These are phyloP conservation scores for Tauraco erythrolophus DNA, from an alignment of 2,113 vertebrate species.

Conservation along the genomic window DNA sequence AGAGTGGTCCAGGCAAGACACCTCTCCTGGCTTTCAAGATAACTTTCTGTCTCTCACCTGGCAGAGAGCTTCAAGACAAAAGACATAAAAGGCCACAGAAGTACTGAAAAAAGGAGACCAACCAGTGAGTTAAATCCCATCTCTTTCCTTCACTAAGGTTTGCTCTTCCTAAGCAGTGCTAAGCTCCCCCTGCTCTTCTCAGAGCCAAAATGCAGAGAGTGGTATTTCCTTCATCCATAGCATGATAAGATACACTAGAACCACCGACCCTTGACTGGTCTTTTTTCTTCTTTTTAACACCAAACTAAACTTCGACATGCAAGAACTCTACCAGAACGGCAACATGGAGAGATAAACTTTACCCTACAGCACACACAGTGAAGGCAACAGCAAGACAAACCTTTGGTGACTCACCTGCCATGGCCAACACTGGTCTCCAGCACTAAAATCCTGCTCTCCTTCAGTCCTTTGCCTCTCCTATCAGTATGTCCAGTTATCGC, in stretches of 20 bases:
- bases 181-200: neutral
- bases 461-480: neutral
- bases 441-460: neutral
- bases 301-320: neutral
- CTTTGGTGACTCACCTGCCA: neutral
- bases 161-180: neutral
- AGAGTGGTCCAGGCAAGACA: neutral
- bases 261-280: neutral
- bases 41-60: neutral
- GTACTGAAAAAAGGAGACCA: neutral
- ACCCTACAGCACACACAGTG: rapidly evolving
- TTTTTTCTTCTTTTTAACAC: neutral
- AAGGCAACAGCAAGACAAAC: neutral
- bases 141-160: neutral
- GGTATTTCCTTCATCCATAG: neutral
- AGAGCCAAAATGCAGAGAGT: neutral
- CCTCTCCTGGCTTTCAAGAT: neutral
- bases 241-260: neutral
- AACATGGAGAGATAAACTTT: rapidly evolving
- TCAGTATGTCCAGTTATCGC: neutral
- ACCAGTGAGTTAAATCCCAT: neutral
- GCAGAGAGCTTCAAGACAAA: neutral
- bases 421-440: neutral
- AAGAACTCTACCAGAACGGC: neutral
- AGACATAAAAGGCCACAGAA: neutral